phyloP scores from a whole-genome alignment of 2,888 invertebrate species.

The Orchesellides sinensis region DNA sequence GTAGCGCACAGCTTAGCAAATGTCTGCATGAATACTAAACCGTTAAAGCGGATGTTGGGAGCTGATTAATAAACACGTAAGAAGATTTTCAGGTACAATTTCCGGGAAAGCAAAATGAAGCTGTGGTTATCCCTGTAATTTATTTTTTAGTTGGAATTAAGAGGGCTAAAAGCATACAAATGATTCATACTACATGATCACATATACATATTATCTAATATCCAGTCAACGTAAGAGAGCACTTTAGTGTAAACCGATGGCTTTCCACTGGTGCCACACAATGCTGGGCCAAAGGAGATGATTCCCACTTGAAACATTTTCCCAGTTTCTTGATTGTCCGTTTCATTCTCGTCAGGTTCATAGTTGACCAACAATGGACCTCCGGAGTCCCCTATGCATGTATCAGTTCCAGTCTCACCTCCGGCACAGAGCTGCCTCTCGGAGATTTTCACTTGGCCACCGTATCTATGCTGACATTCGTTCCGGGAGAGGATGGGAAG shows the following conservation, averaged over 20 bases:
- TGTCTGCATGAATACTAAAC: too few relatives aligned
- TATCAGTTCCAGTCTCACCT: conserved; percentile 37
- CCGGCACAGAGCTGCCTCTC: conserved; percentile 63
- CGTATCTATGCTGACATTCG: conserved; percentile 52
- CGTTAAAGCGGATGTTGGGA: too few relatives aligned
- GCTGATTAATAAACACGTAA: too few relatives aligned
- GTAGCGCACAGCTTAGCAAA: too few relatives aligned
- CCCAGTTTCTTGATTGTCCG: conserved; percentile 1
- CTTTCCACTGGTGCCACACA: conserved; percentile 48
- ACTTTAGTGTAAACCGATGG: conserved; percentile 67
- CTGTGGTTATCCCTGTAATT: too few relatives aligned
- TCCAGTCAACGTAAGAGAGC: conserved; percentile 58
- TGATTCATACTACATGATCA: too few relatives aligned
- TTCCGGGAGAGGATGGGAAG: conserved; percentile 56
- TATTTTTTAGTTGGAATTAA: background rate
- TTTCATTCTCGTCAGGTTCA: background rate
- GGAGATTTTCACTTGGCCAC: conserved; percentile 31
- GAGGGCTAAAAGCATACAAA: background rate
- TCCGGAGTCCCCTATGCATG: conserved; percentile 30
- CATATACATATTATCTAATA: conserved; percentile 71
- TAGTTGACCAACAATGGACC: conserved; percentile 44
- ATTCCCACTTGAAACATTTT: conserved; percentile 70
- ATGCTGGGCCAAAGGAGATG: conserved; percentile 54
- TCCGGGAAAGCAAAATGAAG: too few relatives aligned
- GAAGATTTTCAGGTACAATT: too few relatives aligned